Evolutionary conservation across 2,113 vertebrate genomes (phyloP).

Genomic region (Siniperca knerii): DNA sequence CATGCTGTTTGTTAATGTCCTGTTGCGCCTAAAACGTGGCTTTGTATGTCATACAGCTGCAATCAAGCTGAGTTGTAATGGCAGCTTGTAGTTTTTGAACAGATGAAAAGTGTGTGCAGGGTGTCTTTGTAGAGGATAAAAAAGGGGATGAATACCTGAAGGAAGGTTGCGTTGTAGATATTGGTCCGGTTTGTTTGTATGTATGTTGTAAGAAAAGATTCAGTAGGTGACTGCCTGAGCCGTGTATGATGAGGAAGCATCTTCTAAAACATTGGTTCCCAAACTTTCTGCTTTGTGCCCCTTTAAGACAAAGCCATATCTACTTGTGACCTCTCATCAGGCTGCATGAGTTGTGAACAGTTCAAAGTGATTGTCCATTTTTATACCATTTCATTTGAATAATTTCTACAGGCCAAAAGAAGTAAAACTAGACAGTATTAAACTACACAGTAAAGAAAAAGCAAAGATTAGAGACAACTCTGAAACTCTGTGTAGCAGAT

Average conservation of each 20-base stretch:
- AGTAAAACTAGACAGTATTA: background rate
- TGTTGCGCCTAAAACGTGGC: background rate
- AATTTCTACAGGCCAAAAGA: background rate
- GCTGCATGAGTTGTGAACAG: background rate
- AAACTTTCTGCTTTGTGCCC: background rate
- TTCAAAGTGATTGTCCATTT: background rate
- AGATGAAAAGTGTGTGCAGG: background rate
- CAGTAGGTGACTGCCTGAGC: background rate
- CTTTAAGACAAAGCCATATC: background rate
- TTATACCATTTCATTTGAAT: background rate
- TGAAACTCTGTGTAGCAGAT: background rate
- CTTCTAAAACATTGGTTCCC: background rate
- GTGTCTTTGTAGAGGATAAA: background rate
- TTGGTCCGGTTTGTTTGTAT: background rate
- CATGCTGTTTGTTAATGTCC: background rate
- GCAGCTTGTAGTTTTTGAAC: constrained; percentile 1
- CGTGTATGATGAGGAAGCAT: background rate
- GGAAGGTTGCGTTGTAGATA: background rate
- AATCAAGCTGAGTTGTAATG: background rate
- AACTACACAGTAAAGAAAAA: background rate
- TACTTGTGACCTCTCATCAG: background rate
- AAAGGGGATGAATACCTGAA: background rate
- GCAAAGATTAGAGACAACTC: background rate
- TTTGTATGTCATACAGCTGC: constrained; percentile 2
- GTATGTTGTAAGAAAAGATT: constrained; percentile 5